Evolutionary conservation across 2,888 invertebrate species (phyloP), one percentile per base, ranked within the genome.

Genomic region (Actias luna): DNA sequence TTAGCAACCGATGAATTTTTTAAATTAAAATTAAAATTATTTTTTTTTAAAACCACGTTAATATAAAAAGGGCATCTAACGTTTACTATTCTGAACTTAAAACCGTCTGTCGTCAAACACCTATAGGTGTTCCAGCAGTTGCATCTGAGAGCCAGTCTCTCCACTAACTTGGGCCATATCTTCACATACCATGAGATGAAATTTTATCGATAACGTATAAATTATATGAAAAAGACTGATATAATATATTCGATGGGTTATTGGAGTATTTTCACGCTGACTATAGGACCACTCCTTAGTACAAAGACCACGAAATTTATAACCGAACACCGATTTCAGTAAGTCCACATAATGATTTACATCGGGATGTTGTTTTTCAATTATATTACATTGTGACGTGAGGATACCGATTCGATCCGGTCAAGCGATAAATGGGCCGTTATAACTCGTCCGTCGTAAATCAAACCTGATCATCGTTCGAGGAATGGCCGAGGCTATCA

Each of bases 391-490:
- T 62, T 62, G 61, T 62, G 61, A 60, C 18, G 60, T 27, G 16
- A 35, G 35, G 39, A 29, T 39, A n/a, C 42, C 29, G 42, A 59
- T 58, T 33, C 55, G 60, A 61, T 58, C 39, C 67, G 63, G 67
- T 73, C 78, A 76, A 75, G n/a, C 77, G 76, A 79, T 79, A 79
- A 82, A 84, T 79, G 77, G 81, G 76, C 83, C 87, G 83, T 86
- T 84, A 85, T 85, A 84, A 83, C 77, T 74, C 75, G 74, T 70
- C 66, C 71, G 71, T 76, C 71, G 78, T 91, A 90, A 89, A 91
- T 91, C 89, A 90, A 85, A 78, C 85, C 85, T 86, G 85, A 89
- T 87, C 86, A 85, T 79, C 80, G 79, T 75, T 69, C 80, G 78
- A 83, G 85, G 84, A 87, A 83, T 80, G 73, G 73, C 68, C 65